Evolutionary conservation across 2,797 vertebrate genomes (phyloP), one percentile per base, ranked within the genome.

Genomic region (Serranus cabrilla): DNA sequence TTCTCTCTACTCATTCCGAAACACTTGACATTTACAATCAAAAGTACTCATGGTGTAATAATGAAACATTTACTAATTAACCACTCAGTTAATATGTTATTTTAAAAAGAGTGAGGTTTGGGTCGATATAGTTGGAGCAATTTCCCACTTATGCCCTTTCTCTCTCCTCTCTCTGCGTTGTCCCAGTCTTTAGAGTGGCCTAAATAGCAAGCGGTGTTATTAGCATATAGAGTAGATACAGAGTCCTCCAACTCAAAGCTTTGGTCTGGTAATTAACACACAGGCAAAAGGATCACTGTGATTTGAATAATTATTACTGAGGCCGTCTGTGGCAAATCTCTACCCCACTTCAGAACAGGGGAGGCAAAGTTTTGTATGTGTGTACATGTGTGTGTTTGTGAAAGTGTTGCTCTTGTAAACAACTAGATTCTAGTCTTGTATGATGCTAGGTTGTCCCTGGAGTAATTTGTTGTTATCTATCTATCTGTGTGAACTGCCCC

Each of bases 201-300:
- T 89, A 90, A 90, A 90, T 89, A 88, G 77, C 78, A 85, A 86
- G 81, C 42, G 42, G 67, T 85, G 81, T 88, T 91, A 92, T 91
- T 92, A 92, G 83, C 89, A 93, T 92, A 91, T 92, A 92, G 86
- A 92, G 88, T 91, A 90, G 87, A 88, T 90, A 81, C 70, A 84
- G 82, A 91, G 81, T 86, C 81, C 77, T 88, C 85, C 62, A 85
- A 92, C 77, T 87, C 83, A 73, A 81, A 90, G 90, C 91, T 91
- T 91, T 93, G 89, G 89, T 92, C 89, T 90, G 76, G 84, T 92
- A 92, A 92, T 92, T 93, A 93, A 91, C 83, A 87, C 85, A 83
- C 81, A 85, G 77, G 79, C 83, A 90, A 89, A 89, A 85, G 76
- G 86, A 90, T 92, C 83, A 90, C 62, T 91, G 72, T 88, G 86